Evolutionary conservation across 1,140 invertebrate genomes (phyloP).

Genomic region (Leptonema lineaticorne): DNA sequence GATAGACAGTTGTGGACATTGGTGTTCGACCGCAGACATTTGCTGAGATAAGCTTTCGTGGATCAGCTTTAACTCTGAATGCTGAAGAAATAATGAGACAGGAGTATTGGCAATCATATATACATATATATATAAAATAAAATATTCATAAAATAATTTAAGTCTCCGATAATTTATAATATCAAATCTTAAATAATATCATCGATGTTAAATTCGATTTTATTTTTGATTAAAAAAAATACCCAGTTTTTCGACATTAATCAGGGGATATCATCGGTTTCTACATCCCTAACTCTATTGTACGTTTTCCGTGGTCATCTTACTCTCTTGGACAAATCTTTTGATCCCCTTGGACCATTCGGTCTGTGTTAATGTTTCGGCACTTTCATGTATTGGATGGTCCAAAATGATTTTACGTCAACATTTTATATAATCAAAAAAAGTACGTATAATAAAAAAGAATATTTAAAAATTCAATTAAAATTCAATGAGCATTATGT

Average conservation of each 20-base stretch:
- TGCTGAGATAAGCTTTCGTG: slow-evolving; percentile 42
- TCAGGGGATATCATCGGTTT: neutral
- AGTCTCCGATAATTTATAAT: too few relatives aligned
- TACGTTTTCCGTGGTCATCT: slow-evolving; percentile 33
- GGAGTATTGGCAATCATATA: neutral
- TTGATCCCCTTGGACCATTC: slow-evolving; percentile 40
- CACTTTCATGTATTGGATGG: slow-evolving; percentile 12
- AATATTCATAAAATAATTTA: too few relatives aligned
- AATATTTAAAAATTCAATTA: too few relatives aligned
- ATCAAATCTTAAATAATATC: too few relatives aligned
- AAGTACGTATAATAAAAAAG: too few relatives aligned
- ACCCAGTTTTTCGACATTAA: neutral
- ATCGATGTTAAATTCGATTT: too few relatives aligned
- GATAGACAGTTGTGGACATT: slow-evolving; percentile 15
- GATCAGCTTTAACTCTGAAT: too few relatives aligned
- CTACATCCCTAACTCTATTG: neutral
- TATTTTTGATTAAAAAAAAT: too few relatives aligned
- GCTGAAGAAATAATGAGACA: too few relatives aligned
- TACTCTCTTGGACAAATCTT: slow-evolving; percentile 36
- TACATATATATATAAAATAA: neutral
- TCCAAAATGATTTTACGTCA: too few relatives aligned
- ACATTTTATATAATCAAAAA: too few relatives aligned
- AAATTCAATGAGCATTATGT: too few relatives aligned
- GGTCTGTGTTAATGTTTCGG: slow-evolving; percentile 36
- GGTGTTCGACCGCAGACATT: slow-evolving; percentile 34